phyloP scores from a whole-genome alignment of 2,113 vertebrate genomes.

The Erpornis zantholeuca region DNA sequence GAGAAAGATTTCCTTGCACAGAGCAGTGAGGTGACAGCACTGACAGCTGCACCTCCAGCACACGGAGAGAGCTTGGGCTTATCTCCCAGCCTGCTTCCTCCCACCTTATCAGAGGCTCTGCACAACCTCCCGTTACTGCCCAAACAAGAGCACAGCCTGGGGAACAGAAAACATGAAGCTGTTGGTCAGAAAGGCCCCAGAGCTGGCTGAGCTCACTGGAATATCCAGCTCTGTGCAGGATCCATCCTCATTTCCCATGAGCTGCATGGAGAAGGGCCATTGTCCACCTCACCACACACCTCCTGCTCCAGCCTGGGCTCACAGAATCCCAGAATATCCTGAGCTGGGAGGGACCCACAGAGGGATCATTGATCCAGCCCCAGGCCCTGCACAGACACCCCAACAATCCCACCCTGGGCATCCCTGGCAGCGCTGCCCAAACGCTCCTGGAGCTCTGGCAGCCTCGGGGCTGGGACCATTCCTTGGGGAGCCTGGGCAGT shows the following conservation, averaged over 20 bases:
- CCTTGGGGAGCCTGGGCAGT: background rate
- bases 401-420: background rate
- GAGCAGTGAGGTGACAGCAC: background rate
- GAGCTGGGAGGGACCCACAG: rapidly evolving
- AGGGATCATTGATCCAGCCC: rapidly evolving
- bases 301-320: background rate
- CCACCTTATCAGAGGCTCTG: background rate
- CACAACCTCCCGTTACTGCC: background rate
- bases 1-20: background rate
- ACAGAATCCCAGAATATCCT: background rate
- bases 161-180: background rate
- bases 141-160: background rate
- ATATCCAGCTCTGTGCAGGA: background rate
- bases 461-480: background rate
- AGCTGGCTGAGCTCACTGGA: background rate
- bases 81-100: background rate
- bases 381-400: background rate
- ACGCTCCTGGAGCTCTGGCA: background rate
- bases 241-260: background rate
- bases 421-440: background rate
- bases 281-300: background rate
- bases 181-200: background rate
- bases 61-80: background rate
- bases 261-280: too few relatives aligned
- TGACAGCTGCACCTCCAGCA: background rate